These are phyloP conservation scores for Malaclemys terrapin DNA, from an alignment of 2,113 vertebrate genomes.

Conservation along the genomic window DNA sequence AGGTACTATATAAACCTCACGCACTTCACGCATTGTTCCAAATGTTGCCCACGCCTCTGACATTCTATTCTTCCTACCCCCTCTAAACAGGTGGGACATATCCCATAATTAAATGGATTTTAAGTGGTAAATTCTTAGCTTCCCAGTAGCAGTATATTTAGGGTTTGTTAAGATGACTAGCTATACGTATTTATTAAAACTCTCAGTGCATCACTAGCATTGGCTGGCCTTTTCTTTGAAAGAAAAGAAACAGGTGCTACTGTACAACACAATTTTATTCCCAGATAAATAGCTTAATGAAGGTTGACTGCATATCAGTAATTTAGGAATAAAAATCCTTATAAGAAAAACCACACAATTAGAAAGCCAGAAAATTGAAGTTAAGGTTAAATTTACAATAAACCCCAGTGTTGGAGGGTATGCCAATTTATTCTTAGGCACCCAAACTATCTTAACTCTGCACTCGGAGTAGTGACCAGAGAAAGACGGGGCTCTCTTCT, in stretches of 20 bases:
- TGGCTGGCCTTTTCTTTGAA: not conserved
- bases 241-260: not conserved
- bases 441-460: not conserved
- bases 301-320: not conserved
- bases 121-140: not conserved
- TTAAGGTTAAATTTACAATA: not conserved
- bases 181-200: rapidly evolving
- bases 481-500: not conserved
- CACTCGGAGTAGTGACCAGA: not conserved
- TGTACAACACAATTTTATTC: not conserved
- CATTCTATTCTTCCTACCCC: not conserved
- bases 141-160: not conserved
- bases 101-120: not conserved
- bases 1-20: not conserved
- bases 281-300: constrained; percentile 13
- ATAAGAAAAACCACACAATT: not conserved
- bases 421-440: not conserved
- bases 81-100: not conserved
- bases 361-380: not conserved
- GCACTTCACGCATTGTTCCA: rapidly evolving
- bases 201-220: not conserved
- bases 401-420: not conserved
- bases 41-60: not conserved
- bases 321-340: not conserved
- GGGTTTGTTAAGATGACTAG: not conserved